Base-by-base conservation (phyloP, 2,888 invertebrate genomes). In the Automeris io region DNA sequence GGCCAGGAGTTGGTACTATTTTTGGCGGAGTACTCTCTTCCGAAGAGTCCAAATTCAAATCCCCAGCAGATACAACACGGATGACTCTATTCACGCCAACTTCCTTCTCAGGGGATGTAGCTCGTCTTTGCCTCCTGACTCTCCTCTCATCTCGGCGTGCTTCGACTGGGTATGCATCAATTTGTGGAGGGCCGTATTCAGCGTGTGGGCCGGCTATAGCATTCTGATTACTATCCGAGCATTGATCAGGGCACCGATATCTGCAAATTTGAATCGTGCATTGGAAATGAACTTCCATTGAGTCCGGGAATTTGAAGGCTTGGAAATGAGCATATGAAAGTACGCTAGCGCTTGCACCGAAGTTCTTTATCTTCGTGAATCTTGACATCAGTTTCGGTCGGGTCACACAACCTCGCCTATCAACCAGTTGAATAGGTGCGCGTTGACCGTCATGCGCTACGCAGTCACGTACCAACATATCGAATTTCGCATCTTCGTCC, bases 221-320 rank as follows among this genome's bases (percentile, higher is more conserved):
- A 43, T 79, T 80, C 16, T 74, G 88, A 43, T 75, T 76, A 19
- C 86, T 83, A 46, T 93, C 93, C 1, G 94, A 92, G 65, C 96
- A 97, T 64, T 97, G 97, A 51, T 96, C 96, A 0, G 97, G 97
- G 61, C 97, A 97, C 58, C 95, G 94, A 62, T 95, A 95, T 53
- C 96, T 89, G 71, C 97, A 97, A 59, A 97, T 96, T 73, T 97
- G 96, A 47, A 97, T 96, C 19, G 96, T 96, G 70, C 96, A 97
- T 71, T 96, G 96, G 88, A 97, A 97, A 71, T 97, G 96, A 0
- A 97, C 97, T 70, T 97, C 96, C 96, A 97, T 97, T 1, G 96
- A 96, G 66, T 97, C 97, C 0, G 97, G 97, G 87, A 97, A 97
- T 69, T 97, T 97, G 79, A 97, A 97, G 0, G 97, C 97, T 80